Conservation (phyloP, 2,797 vertebrate species). For the Macrochelys suwanniensis region DNA sequence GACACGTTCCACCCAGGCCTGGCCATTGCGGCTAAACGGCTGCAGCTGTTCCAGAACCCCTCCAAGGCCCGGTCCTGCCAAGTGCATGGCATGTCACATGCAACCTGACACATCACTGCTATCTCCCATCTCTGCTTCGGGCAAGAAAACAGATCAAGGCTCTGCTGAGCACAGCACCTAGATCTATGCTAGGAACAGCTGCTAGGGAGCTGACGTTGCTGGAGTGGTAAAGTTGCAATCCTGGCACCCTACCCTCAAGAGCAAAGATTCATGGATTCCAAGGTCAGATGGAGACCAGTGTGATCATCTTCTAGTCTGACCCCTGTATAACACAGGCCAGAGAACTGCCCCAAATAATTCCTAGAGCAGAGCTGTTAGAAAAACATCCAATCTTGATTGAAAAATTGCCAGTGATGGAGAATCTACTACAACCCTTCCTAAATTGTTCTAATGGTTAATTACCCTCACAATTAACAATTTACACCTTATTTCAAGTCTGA, state of each 20-base stretch:
- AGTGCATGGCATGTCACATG: neutral
- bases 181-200: neutral
- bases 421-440: neutral
- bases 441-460: neutral
- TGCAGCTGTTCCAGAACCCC: slow-evolving; percentile 20
- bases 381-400: neutral
- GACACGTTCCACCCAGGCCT: neutral
- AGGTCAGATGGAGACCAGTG: neutral
- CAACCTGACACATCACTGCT: neutral
- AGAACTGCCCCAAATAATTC: neutral
- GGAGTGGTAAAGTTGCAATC: neutral
- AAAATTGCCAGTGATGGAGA: neutral
- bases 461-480: neutral
- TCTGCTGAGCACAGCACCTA: neutral
- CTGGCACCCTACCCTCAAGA: neutral
- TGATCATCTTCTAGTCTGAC: neutral
- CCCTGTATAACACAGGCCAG: neutral
- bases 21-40: neutral
- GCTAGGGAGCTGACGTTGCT: neutral
- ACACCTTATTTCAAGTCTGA: neutral
- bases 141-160: neutral
- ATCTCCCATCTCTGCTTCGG: neutral
- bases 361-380: neutral
- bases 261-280: neutral
- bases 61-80: neutral